Conservation (phyloP, 2,797 vertebrate species). For the Leuciscus waleckii region DNA sequence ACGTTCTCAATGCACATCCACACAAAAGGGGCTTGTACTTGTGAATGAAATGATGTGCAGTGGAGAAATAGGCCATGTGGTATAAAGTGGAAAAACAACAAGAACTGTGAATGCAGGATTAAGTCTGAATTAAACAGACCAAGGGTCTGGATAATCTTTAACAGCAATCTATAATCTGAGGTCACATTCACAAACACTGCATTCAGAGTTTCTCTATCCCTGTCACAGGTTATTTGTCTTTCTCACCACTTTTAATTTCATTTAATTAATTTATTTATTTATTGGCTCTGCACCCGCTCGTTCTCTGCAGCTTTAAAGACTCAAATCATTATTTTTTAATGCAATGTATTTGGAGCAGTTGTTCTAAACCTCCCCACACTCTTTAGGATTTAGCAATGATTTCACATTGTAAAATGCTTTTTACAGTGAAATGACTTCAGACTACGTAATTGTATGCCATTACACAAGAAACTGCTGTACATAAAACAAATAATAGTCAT, state of each 20-base stretch:
- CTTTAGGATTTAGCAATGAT: too few relatives aligned
- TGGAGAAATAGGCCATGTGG: slow-evolving; percentile 18
- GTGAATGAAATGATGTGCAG: slow-evolving; percentile 13
- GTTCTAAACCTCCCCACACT: too few relatives aligned
- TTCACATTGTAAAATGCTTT: too few relatives aligned
- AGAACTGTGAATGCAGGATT: slow-evolving; percentile 42
- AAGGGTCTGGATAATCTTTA: slow-evolving; percentile 47
- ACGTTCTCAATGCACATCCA: slow-evolving; percentile 11
- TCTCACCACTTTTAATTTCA: not conserved
- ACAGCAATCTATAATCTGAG: slow-evolving; percentile 44
- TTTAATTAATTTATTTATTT: too few relatives aligned
- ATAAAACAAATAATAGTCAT: too few relatives aligned
- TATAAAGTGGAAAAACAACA: slow-evolving; percentile 15
- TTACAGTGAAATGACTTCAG: too few relatives aligned
- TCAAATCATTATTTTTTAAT: not conserved
- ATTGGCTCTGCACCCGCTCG: not conserved
- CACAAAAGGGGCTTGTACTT: slow-evolving; percentile 5
- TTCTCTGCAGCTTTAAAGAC: slow-evolving; percentile 1
- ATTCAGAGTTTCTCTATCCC: not conserved
- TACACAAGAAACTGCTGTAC: too few relatives aligned
- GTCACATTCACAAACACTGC: slow-evolving; percentile 40
- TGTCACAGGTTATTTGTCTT: not conserved
- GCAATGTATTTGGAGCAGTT: not conserved
- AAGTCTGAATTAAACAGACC: slow-evolving; percentile 37
- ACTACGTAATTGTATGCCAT: too few relatives aligned